Conservation (phyloP, 2,797 vertebrate species). For the Pipistrellus kuhlii region DNA sequence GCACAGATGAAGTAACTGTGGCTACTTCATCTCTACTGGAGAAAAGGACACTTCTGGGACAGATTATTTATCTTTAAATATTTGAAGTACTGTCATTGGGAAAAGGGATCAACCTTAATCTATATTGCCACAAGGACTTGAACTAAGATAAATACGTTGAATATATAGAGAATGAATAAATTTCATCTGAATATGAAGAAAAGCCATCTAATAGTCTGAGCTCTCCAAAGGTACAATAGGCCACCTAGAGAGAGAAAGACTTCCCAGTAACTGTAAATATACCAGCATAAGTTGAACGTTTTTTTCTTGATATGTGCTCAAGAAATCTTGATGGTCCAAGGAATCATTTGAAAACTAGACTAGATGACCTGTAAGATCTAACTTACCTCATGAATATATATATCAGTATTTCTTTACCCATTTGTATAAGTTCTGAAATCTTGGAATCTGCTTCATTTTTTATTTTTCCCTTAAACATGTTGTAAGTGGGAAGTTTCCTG, state of each 20-base stretch:
- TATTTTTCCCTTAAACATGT: slow-evolving; percentile 27
- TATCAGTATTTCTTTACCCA: background rate
- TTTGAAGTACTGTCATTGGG: background rate
- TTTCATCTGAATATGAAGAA: slow-evolving; percentile 30
- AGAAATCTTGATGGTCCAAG: background rate
- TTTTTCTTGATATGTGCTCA: background rate
- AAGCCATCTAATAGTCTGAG: background rate
- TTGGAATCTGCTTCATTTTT: slow-evolving; percentile 11
- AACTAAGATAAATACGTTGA: background rate
- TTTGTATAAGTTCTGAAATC: slow-evolving; percentile 25
- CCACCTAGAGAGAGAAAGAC: slow-evolving; percentile 1
- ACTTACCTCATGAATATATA: background rate
- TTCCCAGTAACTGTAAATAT: background rate
- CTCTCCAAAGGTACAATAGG: background rate
- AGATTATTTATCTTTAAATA: slow-evolving; percentile 33
- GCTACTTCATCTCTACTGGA: too few relatives aligned
- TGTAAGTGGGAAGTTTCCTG: background rate
- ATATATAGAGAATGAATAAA: slow-evolving; percentile 50
- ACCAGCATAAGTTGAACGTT: background rate
- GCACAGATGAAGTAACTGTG: background rate
- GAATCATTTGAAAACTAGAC: slow-evolving; percentile 41
- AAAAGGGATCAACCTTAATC: background rate
- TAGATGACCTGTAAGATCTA: background rate
- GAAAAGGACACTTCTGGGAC: background rate
- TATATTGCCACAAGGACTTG: background rate